phyloP scores from a whole-genome alignment of 2,113 vertebrate genomes.

The Centropus bengalensis region DNA sequence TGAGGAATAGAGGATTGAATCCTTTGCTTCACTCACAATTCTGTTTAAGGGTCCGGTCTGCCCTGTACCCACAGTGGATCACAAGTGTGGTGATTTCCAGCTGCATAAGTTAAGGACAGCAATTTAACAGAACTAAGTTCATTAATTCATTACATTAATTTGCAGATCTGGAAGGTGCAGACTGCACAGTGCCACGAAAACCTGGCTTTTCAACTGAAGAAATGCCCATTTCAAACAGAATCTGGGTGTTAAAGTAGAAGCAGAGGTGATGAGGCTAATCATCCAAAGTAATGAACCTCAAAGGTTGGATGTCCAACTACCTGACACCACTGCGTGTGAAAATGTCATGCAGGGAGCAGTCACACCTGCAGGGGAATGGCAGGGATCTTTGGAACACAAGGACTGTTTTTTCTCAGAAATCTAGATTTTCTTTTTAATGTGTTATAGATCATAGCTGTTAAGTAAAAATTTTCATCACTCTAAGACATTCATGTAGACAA shows the following conservation, averaged over 20 bases:
- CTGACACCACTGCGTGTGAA: neutral
- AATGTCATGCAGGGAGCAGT: neutral
- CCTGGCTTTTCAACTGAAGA: neutral
- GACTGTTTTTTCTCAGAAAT: neutral
- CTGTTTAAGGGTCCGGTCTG: neutral
- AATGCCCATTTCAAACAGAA: neutral
- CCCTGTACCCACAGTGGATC: neutral
- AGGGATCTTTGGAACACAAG: neutral
- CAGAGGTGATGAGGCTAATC: neutral
- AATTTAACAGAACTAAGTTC: neutral
- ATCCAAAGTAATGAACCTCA: neutral
- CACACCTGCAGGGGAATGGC: neutral
- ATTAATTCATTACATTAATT: neutral
- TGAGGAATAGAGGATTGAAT: neutral
- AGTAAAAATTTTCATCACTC: neutral
- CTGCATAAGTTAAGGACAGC: neutral
- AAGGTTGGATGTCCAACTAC: neutral
- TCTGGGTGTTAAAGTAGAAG: neutral
- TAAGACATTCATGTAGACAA: neutral
- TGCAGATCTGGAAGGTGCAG: neutral
- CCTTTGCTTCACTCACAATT: neutral
- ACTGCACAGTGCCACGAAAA: neutral
- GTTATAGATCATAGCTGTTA: neutral
- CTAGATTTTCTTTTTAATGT: neutral
- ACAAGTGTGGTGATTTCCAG: neutral